These are phyloP conservation scores for Cryptomyrus ogoouensis DNA, from an alignment of 2,113 vertebrate species.

Conservation along the genomic window DNA sequence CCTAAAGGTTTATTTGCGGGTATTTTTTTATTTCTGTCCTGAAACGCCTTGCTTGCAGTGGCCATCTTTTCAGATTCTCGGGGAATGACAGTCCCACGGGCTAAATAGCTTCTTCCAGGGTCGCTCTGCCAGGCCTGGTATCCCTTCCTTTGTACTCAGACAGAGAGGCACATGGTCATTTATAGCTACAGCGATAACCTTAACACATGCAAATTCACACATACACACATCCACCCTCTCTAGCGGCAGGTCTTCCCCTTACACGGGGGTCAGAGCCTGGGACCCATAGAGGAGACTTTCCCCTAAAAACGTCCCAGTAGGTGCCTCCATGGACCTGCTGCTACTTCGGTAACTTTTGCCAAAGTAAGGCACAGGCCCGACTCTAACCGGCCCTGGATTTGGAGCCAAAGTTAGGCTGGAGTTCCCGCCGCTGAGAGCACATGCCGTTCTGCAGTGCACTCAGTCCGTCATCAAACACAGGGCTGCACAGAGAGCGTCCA, in stretches of 20 bases:
- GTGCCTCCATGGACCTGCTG: constrained; percentile 32
- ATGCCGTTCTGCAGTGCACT: constrained; percentile 34
- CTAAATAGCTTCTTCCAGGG: background rate
- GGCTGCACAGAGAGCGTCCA: constrained; percentile 14
- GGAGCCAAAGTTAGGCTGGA: constrained; percentile 25
- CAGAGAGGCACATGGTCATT: background rate
- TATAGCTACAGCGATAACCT: background rate
- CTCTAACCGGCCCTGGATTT: background rate
- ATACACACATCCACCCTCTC: constrained; percentile 30
- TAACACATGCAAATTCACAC: constrained; percentile 7
- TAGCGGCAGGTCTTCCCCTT: constrained; percentile 34
- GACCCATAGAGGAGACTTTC: constrained; percentile 47
- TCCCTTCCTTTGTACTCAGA: background rate
- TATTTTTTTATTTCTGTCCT: background rate
- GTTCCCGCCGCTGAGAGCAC: constrained; percentile 26
- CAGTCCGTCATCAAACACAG: background rate
- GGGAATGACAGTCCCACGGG: background rate
- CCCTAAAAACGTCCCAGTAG: constrained; percentile 38
- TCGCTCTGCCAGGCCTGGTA: background rate
- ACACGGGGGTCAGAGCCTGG: constrained; percentile 47
- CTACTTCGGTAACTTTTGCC: constrained; percentile 37
- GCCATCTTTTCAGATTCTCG: background rate
- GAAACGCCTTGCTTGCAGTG: background rate
- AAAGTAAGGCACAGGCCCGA: constrained; percentile 36
- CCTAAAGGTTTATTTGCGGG: background rate